Percentiles rank a stretch among this genome's conserved stretches.
phyloP scores from a whole-genome alignment of 2,888 invertebrate genomes.

The Hirudinaria manillensis region DNA sequence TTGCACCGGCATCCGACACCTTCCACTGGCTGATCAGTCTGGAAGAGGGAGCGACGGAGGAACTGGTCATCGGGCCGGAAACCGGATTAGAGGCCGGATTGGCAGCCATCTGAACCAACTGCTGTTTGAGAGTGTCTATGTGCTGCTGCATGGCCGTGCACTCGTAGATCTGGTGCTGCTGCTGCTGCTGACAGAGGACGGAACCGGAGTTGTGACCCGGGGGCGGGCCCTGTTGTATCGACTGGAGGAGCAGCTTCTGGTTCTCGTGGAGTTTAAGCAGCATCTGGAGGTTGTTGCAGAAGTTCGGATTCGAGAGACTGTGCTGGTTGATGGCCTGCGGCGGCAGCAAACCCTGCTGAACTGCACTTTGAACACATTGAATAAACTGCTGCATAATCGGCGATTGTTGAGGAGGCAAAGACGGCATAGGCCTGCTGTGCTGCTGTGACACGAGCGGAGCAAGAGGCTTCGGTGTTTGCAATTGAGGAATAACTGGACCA shows the following conservation, averaged over 20 bases:
- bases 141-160: constrained; percentile 20
- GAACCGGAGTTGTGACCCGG: background rate
- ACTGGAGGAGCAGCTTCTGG: constrained; percentile 10
- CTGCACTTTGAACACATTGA: constrained; percentile 28
- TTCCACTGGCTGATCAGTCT: constrained; percentile 33
- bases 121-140: constrained; percentile 30
- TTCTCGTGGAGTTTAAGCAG: constrained; percentile 32
- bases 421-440: constrained; percentile 15
- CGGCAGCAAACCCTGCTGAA: constrained; percentile 31
- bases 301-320: constrained; percentile 24
- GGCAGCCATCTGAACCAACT: constrained; percentile 27
- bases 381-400: constrained; percentile 34
- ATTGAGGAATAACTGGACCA: background rate
- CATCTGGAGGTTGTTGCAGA: constrained; percentile 29
- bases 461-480: background rate
- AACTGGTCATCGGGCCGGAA: background rate
- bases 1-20: background rate
- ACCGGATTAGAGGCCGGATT: constrained; percentile 12
- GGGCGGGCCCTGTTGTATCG: background rate
- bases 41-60: constrained; percentile 16
- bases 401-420: constrained; percentile 25
- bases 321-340: constrained; percentile 29
- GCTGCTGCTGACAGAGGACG: constrained; percentile 5
- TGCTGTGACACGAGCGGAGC: background rate
- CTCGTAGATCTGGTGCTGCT: constrained; percentile 3